Conservation (phyloP, 2,797 vertebrate species). For the Lithobates sylvaticus region DNA sequence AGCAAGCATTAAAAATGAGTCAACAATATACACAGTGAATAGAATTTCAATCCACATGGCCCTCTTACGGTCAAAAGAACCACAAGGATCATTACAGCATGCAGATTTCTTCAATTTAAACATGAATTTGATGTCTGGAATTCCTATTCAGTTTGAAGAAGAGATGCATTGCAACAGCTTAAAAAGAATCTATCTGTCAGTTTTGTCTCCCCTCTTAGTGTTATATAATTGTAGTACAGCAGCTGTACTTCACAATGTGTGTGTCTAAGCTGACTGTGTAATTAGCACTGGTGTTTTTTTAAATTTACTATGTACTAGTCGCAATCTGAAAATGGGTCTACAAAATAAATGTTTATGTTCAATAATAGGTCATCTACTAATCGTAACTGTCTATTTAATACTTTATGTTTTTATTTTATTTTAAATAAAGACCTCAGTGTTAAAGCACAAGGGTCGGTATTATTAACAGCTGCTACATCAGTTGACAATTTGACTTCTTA, state of each 20-base stretch:
- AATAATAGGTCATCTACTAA: background rate
- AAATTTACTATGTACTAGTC: background rate
- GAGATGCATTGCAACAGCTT: background rate
- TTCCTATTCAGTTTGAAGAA: background rate
- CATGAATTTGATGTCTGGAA: background rate
- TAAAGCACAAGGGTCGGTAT: no score
- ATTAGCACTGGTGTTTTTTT: constrained; percentile 1
- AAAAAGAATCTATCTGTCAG: background rate
- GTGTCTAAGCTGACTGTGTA: background rate
- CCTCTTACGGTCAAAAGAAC: constrained; percentile 21
- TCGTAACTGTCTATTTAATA: background rate
- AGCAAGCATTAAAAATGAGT: constrained; percentile 41
- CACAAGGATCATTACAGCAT: background rate
- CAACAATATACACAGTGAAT: constrained; percentile 38
- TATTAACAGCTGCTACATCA: background rate
- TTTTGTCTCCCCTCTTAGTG: background rate
- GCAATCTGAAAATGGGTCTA: background rate
- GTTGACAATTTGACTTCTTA: no score
- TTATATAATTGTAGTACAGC: background rate
- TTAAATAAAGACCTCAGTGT: background rate
- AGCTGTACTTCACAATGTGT: background rate
- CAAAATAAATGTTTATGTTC: background rate
- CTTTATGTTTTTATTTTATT: background rate
- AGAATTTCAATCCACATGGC: constrained; percentile 1
- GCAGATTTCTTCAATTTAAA: background rate